A percentile compares a stretch with the other conserved stretches of the same genome.
phyloP scores from a whole-genome alignment of 2,888 invertebrate genomes.

The Platycnemis pennipes region DNA sequence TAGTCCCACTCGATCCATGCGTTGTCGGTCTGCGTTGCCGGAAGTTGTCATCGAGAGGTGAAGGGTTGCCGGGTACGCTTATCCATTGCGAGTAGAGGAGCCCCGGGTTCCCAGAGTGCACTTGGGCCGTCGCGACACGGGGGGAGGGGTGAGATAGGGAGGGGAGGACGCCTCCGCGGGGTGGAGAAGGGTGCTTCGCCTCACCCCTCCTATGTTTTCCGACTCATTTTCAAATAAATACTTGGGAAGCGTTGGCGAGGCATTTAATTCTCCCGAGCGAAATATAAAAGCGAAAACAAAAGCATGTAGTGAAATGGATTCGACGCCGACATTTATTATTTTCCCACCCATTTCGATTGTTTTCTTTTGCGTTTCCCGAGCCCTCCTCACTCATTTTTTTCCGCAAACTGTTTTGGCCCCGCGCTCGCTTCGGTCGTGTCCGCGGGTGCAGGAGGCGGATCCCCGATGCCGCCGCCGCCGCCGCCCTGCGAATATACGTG shows the following conservation, averaged over 20 bases:
- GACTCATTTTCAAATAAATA: background rate
- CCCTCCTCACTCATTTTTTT: background rate
- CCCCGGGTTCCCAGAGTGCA: background rate
- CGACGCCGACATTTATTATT: background rate
- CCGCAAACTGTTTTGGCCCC: background rate
- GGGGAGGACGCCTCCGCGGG: background rate
- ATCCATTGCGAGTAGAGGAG: background rate
- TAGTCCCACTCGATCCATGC: too few relatives aligned
- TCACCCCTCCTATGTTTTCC: background rate
- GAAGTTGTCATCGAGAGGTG: background rate
- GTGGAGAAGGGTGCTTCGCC: background rate
- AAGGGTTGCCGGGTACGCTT: background rate
- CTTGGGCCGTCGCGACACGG: background rate
- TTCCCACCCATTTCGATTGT: background rate
- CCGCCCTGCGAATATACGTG: background rate
- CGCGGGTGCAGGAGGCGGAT: background rate
- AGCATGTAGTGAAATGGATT: background rate
- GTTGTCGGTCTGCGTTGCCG: background rate
- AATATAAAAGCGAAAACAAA: background rate
- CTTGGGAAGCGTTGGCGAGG: background rate
- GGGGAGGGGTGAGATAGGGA: background rate
- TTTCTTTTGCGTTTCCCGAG: background rate
- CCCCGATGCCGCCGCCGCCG: background rate
- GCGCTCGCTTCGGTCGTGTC: background rate
- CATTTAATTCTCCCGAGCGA: constrained; percentile 12